Percentiles rank a stretch among this genome's conserved stretches.
These are phyloP conservation scores for Theropithecus gelada DNA, from an alignment of 2,113 vertebrate species.

Conservation along the genomic window DNA sequence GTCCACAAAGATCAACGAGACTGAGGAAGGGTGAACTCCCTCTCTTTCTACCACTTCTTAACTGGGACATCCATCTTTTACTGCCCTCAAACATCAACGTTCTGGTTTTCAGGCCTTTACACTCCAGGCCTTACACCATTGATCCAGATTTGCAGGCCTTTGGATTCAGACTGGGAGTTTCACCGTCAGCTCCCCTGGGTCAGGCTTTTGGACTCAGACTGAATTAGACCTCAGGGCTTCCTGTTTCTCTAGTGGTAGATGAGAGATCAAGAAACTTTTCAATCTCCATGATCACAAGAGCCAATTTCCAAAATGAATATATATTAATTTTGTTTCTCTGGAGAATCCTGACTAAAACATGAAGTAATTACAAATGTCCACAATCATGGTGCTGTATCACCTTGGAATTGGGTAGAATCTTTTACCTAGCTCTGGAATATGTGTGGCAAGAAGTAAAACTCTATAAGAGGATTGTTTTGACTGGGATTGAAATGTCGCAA, in stretches of 20 bases:
- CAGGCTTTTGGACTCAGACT: background rate
- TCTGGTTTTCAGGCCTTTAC: background rate
- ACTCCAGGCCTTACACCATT: background rate
- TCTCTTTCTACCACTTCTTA: background rate
- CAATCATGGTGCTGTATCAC: background rate
- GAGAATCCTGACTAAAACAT: background rate
- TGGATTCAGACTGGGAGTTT: background rate
- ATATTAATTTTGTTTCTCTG: background rate
- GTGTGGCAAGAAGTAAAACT: background rate
- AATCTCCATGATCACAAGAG: background rate
- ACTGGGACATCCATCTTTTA: background rate
- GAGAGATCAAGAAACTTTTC: background rate
- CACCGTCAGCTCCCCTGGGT: background rate
- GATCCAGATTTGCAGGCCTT: background rate
- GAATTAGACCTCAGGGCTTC: background rate
- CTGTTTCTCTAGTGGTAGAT: background rate
- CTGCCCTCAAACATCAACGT: background rate
- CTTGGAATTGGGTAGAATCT: background rate
- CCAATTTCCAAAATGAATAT: background rate
- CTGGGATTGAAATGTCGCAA: constrained; percentile 9
- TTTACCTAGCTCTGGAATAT: background rate
- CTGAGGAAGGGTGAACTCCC: background rate
- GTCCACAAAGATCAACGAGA: background rate
- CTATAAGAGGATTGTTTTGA: background rate
- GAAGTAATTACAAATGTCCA: background rate